Percentiles rank a stretch among this genome's conserved stretches.
These are phyloP conservation scores for Eupeodes latifasciatus DNA, from an alignment of 2,888 invertebrate genomes.

Conservation along the genomic window DNA sequence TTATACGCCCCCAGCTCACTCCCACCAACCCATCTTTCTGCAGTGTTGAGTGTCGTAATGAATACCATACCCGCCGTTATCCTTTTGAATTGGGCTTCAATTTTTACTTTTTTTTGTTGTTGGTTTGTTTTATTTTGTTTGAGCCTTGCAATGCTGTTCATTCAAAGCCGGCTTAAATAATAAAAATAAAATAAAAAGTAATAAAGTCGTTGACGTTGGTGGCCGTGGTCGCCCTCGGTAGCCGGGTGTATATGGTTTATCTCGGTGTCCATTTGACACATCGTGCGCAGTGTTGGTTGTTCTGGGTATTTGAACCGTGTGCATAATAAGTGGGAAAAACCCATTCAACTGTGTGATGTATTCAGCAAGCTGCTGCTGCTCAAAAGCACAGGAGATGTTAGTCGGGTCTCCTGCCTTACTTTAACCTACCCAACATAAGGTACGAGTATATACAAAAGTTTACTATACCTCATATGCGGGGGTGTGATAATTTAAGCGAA, in stretches of 20 bases:
- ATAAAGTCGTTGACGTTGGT: slow-evolving; percentile 57
- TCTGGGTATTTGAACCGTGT: not conserved
- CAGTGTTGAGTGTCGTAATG: slow-evolving; percentile 9
- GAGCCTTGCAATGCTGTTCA: slow-evolving; percentile 30
- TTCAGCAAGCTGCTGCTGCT: not conserved
- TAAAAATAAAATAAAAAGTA: slow-evolving; percentile 58
- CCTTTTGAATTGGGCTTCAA: slow-evolving; percentile 34
- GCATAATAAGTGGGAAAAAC: slow-evolving; percentile 20
- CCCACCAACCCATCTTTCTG: not conserved
- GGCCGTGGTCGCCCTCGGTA: not conserved
- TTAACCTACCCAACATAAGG: too few species aligned
- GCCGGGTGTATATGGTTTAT: not conserved
- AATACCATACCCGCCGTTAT: slow-evolving; percentile 2
- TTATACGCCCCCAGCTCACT: slow-evolving; percentile 29
- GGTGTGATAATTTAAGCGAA: slow-evolving; percentile 18
- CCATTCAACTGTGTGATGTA: slow-evolving; percentile 13
- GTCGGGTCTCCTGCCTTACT: too few species aligned
- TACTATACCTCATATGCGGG: too few species aligned
- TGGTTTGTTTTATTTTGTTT: slow-evolving; percentile 8
- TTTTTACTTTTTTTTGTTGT: too few species aligned
- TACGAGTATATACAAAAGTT: too few species aligned
- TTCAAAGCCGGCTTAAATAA: slow-evolving; percentile 41
- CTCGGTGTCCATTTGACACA: not conserved
- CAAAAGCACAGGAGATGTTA: too few species aligned
- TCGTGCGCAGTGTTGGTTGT: not conserved